A percentile compares a stretch with the other conserved stretches of the same genome.
Evolutionary conservation across 2,113 vertebrate species (phyloP).

Genomic region (Myodes glareolus): DNA sequence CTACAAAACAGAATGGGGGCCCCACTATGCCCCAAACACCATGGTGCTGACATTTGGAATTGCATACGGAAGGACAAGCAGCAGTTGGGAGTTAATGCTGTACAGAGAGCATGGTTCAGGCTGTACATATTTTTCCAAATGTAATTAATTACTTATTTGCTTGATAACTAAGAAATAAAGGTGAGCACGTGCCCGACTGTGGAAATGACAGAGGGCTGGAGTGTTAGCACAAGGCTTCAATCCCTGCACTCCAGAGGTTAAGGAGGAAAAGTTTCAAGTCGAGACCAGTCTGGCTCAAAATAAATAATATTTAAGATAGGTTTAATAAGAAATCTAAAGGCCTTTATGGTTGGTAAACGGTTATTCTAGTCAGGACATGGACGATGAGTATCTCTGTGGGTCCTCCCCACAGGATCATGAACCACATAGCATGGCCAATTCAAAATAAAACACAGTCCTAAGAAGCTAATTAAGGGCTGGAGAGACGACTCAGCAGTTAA

Average conservation of each 20-base stretch:
- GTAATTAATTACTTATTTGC: not conserved
- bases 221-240: no score
- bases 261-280: not conserved
- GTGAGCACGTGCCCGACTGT: not conserved
- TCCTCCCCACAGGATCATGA: not conserved
- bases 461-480: not conserved
- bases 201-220: not conserved
- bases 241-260: no score
- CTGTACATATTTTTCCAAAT: not conserved
- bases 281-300: not conserved
- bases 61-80: not conserved
- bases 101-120: not conserved
- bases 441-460: not conserved
- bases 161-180: not conserved
- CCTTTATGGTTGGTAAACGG: not conserved
- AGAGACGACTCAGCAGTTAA: not conserved
- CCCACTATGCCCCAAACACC: fast-evolving
- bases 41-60: no score
- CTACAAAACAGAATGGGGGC: no score
- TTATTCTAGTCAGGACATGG: not conserved
- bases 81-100: not conserved
- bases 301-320: not conserved
- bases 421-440: not conserved
- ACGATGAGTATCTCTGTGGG: not conserved
- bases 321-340: not conserved